These are phyloP conservation scores for Pomacea canaliculata DNA, from an alignment of 2,888 invertebrate species.

Conservation along the genomic window DNA sequence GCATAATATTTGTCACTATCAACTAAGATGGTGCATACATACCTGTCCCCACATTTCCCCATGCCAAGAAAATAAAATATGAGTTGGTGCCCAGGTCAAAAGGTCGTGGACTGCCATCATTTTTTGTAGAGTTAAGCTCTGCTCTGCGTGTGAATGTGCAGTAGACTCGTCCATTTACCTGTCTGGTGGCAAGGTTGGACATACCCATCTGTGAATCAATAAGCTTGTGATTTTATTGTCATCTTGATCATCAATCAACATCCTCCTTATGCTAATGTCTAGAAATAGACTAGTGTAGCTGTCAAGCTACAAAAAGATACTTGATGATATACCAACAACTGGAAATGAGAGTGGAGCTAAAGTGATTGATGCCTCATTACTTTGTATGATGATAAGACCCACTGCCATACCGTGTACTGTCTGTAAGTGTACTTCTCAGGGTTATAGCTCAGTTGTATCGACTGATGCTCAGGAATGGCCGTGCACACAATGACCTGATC, in stretches of 20 bases:
- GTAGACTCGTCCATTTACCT: background rate
- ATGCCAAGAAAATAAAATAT: conserved; percentile 16
- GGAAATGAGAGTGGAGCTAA: no score
- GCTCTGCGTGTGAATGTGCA: conserved; percentile 1
- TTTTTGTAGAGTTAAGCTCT: background rate
- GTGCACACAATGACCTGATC: conserved; percentile 9
- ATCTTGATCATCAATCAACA: no score
- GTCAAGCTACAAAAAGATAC: no score
- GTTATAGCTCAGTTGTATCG: conserved; percentile 5
- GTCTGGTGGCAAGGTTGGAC: conserved; percentile 1
- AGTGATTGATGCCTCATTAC: no score
- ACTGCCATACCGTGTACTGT: conserved; percentile 7
- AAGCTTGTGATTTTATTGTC: background rate
- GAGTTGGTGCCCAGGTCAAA: background rate
- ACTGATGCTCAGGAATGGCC: background rate
- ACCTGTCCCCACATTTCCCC: conserved; percentile 11
- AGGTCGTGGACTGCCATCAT: background rate
- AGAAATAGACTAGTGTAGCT: no score
- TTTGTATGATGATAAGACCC: no score
- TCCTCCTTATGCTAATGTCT: no score
- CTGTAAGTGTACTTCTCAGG: background rate
- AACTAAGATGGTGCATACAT: background rate
- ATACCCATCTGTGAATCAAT: conserved; percentile 1
- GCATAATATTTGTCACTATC: no score
- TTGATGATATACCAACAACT: no score